These are phyloP conservation scores for Silurus asotus DNA, from an alignment of 2,113 vertebrate genomes.

Conservation along the genomic window DNA sequence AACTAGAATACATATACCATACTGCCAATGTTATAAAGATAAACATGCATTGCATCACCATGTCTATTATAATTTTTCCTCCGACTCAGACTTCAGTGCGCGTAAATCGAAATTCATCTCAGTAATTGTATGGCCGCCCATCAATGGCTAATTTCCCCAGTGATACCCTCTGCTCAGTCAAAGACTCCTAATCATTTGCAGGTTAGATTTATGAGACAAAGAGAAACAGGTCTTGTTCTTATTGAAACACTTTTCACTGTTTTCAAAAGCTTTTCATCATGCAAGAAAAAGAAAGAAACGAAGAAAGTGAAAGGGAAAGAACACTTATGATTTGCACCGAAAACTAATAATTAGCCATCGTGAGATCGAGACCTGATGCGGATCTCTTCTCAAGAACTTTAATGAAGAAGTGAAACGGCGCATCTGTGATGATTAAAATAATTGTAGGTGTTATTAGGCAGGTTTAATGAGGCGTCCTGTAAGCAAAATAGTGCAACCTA, in stretches of 20 bases:
- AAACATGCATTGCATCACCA: not conserved
- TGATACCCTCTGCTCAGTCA: conserved; percentile 19
- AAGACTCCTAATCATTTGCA: conserved; percentile 37
- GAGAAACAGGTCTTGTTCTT: conserved; percentile 41
- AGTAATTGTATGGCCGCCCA: not conserved
- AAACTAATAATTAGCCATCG: conserved; percentile 35
- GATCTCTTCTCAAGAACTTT: not conserved
- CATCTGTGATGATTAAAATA: not conserved
- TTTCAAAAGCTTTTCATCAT: conserved; percentile 42
- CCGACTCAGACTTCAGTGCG: not conserved
- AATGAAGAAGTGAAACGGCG: not conserved
- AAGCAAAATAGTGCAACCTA: not conserved
- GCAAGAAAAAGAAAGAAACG: conserved; percentile 25
- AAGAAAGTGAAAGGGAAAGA: not conserved
- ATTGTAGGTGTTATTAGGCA: not conserved
- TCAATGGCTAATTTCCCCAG: conserved; percentile 48
- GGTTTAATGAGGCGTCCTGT: not conserved
- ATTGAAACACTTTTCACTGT: not conserved
- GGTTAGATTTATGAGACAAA: conserved; percentile 44
- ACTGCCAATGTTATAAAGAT: not conserved
- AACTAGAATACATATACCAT: not conserved
- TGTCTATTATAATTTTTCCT: not conserved
- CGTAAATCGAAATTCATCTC: not conserved
- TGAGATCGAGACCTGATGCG: not conserved
- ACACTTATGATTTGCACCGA: conserved; percentile 26